Conservation (phyloP, 2,888 invertebrate genomes). For the Eremobia ochroleuca region DNA sequence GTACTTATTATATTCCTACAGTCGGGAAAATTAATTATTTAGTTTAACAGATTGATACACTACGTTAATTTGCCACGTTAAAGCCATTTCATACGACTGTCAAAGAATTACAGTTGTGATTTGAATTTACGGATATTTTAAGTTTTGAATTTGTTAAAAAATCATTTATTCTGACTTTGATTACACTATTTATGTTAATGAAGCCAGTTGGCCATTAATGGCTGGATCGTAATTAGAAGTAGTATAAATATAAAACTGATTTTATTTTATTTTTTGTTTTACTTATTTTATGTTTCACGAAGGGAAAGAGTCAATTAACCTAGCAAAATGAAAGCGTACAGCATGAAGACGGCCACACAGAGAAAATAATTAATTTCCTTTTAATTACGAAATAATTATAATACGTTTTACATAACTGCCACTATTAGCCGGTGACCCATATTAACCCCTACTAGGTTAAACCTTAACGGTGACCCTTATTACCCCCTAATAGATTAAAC, state of each 20-base stretch:
- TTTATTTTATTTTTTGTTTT: no score
- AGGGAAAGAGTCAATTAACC: background rate
- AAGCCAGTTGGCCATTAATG: background rate
- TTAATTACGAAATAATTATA: slow-evolving; percentile 6
- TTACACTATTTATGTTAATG: background rate
- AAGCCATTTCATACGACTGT: background rate
- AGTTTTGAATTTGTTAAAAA: background rate
- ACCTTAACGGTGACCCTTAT: background rate
- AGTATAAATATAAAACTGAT: slow-evolving; percentile 13
- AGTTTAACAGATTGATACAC: background rate
- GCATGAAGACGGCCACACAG: background rate
- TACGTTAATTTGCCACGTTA: background rate
- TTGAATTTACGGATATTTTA: background rate
- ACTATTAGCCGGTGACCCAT: background rate
- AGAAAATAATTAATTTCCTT: background rate
- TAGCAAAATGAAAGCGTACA: background rate
- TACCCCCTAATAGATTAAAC: background rate
- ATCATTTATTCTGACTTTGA: background rate
- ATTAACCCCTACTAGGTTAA: background rate
- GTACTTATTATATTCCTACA: no score
- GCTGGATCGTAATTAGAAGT: slow-evolving; percentile 4
- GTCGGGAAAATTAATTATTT: background rate
- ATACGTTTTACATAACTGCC: background rate
- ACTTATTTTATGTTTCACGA: background rate
- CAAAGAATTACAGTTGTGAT: background rate